Evolutionary conservation across 2,888 invertebrate genomes (phyloP), one percentile per base, ranked within the genome.

Genomic region (Galeruca laticollis): DNA sequence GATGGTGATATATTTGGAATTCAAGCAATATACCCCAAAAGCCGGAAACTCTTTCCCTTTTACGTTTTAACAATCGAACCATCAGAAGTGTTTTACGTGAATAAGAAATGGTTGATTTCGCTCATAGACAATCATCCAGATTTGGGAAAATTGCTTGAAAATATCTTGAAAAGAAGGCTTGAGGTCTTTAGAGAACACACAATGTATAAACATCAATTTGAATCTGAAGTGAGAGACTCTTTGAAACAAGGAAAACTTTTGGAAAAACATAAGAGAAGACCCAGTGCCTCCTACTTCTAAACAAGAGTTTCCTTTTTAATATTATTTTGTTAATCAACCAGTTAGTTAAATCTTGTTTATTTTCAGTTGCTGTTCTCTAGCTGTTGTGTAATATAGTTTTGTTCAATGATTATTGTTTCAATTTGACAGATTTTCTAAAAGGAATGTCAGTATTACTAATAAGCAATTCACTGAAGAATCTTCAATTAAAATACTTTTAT

Each of bases 1-100:
- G 90, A 90, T 70, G 90, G 90, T 0, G 88, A 84, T 35, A 80
- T 84, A 70, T 86, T 88, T 73, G 88, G 88, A 0, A 82, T 85
- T 69, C 73, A 79, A 5, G 78, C 81, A 40, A 62, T 85, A 6
- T 5, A n/a, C 5, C 2, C n/a, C n/a, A n/a, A 13, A 3, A 43
- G 6, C 13, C 6, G n/a, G 6, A n/a, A 6, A 43, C 5, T n/a
- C 0, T 2, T n/a, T n/a, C n/a, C 13, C 6, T 43, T 13, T 13
- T 64, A 15, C 15, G 60, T 59, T 10, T 68, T 80, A 1, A 83
- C 84, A 4, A 74, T 82, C 3, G 85, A 85, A 76, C 80, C 80
- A 13, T 82, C 83, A 2, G 84, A 84, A 67, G 68, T 84, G 5
- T 61, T 49, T 18, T 61, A 6, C 10, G 10, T 49, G 8, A 8